Percentiles rank a stretch among this genome's conserved stretches.
Conservation (phyloP, 2,113 vertebrate genomes). For the Mormyrus lacerda region DNA sequence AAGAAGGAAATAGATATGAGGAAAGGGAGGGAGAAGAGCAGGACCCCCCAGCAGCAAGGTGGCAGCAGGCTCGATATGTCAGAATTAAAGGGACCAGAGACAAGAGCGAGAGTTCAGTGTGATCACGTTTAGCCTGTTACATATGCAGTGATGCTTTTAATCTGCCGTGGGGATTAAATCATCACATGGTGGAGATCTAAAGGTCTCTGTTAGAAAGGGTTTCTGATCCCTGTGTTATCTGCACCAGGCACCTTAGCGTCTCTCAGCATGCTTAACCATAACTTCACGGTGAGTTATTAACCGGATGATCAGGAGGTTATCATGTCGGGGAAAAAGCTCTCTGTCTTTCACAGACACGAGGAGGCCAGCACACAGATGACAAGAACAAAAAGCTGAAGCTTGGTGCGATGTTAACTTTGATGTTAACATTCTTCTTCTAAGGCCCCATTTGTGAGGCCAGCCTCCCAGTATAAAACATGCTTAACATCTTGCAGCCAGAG, state of each 20-base stretch:
- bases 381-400: background rate
- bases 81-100: background rate
- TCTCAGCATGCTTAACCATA: background rate
- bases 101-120: background rate
- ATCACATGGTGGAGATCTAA: background rate
- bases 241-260: background rate
- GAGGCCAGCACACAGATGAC: background rate
- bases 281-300: background rate
- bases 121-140: background rate
- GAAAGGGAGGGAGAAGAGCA: background rate
- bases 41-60: background rate
- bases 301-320: background rate
- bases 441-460: background rate
- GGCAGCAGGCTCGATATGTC: background rate
- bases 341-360: background rate
- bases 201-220: background rate
- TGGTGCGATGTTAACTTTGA: background rate
- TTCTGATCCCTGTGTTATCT: background rate
- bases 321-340: background rate
- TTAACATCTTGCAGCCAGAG: background rate
- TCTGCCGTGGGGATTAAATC: background rate
- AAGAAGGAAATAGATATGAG: background rate
- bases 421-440: background rate
- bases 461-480: background rate
- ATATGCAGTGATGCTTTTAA: background rate